Percentiles rank a stretch among this genome's conserved stretches.
phyloP scores from a whole-genome alignment of 2,797 vertebrate species.

The Takifugu ocellatus region DNA sequence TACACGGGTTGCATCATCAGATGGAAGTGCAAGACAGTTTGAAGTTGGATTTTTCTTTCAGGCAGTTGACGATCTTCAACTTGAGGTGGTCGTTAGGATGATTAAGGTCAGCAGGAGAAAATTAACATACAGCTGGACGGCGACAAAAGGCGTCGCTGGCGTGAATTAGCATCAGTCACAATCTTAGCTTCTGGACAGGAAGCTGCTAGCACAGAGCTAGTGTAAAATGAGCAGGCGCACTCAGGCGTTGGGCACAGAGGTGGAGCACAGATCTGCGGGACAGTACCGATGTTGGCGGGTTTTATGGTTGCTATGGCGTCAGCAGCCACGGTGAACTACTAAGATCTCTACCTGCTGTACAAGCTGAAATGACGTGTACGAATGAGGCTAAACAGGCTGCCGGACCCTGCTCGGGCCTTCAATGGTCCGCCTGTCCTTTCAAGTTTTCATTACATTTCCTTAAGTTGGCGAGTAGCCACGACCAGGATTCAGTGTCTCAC shows the following conservation, averaged over 20 bases:
- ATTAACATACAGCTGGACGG: constrained; percentile 14
- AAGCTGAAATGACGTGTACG: constrained; percentile 25
- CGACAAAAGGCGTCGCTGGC: no score
- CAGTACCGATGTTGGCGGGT: constrained; percentile 16
- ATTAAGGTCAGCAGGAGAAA: constrained; percentile 11
- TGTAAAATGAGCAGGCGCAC: constrained; percentile 1
- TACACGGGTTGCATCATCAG: constrained; percentile 17
- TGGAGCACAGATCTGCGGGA: constrained; percentile 29
- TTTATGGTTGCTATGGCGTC: constrained; percentile 23
- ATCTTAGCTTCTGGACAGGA: constrained; percentile 14
- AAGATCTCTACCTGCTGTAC: constrained; percentile 16
- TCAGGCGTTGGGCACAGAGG: constrained; percentile 25
- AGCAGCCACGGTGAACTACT: constrained; percentile 11
- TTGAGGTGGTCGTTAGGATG: constrained; percentile 49
- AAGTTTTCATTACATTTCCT: constrained; percentile 36
- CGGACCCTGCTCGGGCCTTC: constrained; percentile 53
- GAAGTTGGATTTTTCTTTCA: constrained; percentile 23
- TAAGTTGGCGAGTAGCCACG: constrained; percentile 21
- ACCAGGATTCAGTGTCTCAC: constrained; percentile 26
- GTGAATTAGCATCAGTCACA: constrained; percentile 17
- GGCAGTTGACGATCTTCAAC: constrained; percentile 50
- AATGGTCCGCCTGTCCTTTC: constrained; percentile 52
- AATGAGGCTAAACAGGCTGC: constrained; percentile 38
- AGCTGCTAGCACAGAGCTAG: constrained; percentile 5
- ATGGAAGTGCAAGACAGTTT: constrained; percentile 23